phyloP scores from a whole-genome alignment of 2,797 vertebrate species.

The Cetoscarus ocellatus region DNA sequence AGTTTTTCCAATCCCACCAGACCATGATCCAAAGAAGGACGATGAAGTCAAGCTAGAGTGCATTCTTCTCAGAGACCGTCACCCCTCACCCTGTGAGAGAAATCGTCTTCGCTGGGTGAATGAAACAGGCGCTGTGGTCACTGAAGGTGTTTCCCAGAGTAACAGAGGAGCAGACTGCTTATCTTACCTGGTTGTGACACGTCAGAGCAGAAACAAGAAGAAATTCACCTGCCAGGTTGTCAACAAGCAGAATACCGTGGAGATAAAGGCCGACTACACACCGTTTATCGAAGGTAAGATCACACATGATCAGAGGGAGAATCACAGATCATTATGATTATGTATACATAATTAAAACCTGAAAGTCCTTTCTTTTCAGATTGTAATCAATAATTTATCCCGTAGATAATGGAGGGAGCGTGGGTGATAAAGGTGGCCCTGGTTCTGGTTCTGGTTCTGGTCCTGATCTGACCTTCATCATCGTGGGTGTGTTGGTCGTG shows the following conservation, averaged over 20 bases:
- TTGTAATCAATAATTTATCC: too few species aligned
- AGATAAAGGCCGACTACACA: constrained; percentile 19
- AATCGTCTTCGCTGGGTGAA: constrained; percentile 14
- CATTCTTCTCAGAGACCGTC: fast-evolving
- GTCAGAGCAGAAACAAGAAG: neutral
- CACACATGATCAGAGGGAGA: too few species aligned
- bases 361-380: too few species aligned
- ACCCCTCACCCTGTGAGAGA: fast-evolving
- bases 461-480: too few species aligned
- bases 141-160: fast-evolving
- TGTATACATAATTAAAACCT: too few species aligned
- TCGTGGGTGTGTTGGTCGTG: too few species aligned
- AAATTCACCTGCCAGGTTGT: constrained; percentile 41
- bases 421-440: too few species aligned
- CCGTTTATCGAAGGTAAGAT: neutral
- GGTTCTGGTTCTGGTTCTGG: too few species aligned
- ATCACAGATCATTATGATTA: too few species aligned
- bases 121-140: neutral
- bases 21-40: neutral
- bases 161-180: fast-evolving
- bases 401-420: too few species aligned
- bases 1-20: constrained; percentile 31
- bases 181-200: constrained; percentile 27
- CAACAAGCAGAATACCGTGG: fast-evolving
- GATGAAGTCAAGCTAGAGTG: neutral